Evolutionary conservation across 2,888 invertebrate genomes (phyloP), one percentile per base, ranked within the genome.

Genomic region (Orthosia incerta): DNA sequence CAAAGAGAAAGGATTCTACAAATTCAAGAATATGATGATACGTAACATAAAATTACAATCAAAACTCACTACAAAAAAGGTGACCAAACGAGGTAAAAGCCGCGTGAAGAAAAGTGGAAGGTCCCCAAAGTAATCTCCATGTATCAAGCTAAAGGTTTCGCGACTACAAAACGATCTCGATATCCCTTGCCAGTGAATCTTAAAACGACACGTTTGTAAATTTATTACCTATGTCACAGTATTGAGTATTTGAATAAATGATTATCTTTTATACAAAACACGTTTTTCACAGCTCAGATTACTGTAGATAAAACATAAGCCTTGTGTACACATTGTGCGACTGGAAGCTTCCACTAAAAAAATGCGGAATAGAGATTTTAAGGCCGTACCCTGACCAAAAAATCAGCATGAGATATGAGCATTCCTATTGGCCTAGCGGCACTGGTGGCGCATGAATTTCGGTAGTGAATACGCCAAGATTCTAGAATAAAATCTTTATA

Each of bases 1-100:
- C 5, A 94, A 93, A 78, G 92, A 91, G 70, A 88, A 88, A n/a
- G 94, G 94, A 4, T 94, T 90, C 84, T 94, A 94, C 76, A 91
- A 89, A 71, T 94, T 89, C 74, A 89, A 89, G 71, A 91, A 89
- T 64, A 94, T 94, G 93, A 87, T 93, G 90, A 79, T 80, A 39
- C 87, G 93, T 59, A 91, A 89, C 72, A 81, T 90, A 48, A 86
- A 87, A 63, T 87, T 86, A 26, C 92, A 93, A 80, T 76, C 70
- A 50, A 70, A 83, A 46, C 60, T 74, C n/a, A 71, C 73, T 50
- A 74, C 68, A 50, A 45, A 66, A 45, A 90, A 89, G 80, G 85
- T 86, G 61, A 84, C 82, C 46, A 89, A 89, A 76, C 86, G 82
- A 61, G 74, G 82, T 50, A 90, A 89, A 83, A 89, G 88, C 70